A percentile compares a stretch with the other conserved stretches of the same genome.
Evolutionary conservation across 2,888 invertebrate species (phyloP).

Genomic region (Volucella zonaria): DNA sequence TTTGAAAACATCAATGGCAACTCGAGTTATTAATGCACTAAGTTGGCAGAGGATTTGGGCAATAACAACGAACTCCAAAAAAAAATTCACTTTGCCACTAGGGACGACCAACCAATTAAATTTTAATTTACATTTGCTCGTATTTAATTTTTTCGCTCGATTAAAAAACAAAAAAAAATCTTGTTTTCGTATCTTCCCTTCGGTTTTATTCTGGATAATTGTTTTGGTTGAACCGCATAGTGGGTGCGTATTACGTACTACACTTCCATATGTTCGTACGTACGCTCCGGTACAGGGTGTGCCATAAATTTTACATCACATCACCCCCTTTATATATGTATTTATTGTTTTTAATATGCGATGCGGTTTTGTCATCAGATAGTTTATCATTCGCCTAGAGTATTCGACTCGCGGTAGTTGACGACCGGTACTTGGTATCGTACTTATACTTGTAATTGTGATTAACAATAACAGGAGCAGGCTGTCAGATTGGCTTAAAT

Average conservation of each 20-base stretch:
- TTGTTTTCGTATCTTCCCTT: neutral
- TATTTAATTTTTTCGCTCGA: constrained; percentile 31
- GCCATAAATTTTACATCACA: neutral
- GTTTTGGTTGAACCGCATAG: constrained; percentile 43
- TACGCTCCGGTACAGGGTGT: neutral
- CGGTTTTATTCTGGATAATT: constrained; percentile 51
- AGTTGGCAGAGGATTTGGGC: neutral
- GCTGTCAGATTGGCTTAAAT: neutral
- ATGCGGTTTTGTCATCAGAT: constrained; percentile 34
- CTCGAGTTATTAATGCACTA: constrained; percentile 24
- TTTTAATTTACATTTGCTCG: constrained; percentile 56
- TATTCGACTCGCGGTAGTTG: neutral
- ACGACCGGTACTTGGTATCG: too few relatives aligned
- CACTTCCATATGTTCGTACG: neutral
- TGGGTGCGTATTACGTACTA: constrained; percentile 9
- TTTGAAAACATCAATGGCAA: too few relatives aligned
- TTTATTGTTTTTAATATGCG: constrained; percentile 30
- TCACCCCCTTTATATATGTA: neutral
- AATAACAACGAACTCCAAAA: constrained; percentile 7
- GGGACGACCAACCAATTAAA: constrained; percentile 66
- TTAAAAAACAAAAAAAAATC: neutral
- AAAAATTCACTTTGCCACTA: constrained; percentile 34
- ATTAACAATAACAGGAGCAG: constrained; percentile 29
- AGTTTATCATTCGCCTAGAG: constrained; percentile 50
- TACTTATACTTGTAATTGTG: constrained; percentile 26